phyloP scores from a whole-genome alignment of 2,797 vertebrate species.

The Anomalospiza imberbis region DNA sequence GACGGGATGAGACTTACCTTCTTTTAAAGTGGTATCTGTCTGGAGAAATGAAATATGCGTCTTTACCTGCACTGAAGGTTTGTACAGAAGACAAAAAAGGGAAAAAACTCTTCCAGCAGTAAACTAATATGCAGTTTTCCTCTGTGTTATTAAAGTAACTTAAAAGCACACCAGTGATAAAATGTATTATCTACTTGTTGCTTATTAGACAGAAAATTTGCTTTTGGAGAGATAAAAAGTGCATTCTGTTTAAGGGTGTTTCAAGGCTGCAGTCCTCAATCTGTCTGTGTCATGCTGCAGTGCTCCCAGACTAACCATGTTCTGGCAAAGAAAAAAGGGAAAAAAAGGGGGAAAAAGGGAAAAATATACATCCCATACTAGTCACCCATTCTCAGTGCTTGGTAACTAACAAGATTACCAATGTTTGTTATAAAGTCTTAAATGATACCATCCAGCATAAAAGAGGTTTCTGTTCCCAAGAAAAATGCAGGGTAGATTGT shows the following conservation, averaged over 20 bases:
- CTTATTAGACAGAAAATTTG: neutral
- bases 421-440: neutral
- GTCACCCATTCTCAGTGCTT: neutral
- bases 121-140: neutral
- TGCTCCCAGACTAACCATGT: neutral
- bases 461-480: neutral
- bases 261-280: neutral
- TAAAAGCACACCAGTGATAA: neutral
- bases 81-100: neutral
- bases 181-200: neutral
- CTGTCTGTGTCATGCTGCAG: neutral
- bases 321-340: neutral
- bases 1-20: neutral
- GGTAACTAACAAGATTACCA: neutral
- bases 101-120: neutral
- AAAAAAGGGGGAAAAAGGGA: neutral
- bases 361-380: neutral
- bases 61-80: neutral
- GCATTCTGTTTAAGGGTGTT: neutral
- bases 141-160: neutral
- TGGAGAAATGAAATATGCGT: neutral
- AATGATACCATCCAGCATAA: neutral
- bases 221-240: neutral
- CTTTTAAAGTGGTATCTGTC: neutral
- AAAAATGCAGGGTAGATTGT: neutral